These are phyloP conservation scores for Xiphias gladius DNA, from an alignment of 2,113 vertebrate species.

Conservation along the genomic window DNA sequence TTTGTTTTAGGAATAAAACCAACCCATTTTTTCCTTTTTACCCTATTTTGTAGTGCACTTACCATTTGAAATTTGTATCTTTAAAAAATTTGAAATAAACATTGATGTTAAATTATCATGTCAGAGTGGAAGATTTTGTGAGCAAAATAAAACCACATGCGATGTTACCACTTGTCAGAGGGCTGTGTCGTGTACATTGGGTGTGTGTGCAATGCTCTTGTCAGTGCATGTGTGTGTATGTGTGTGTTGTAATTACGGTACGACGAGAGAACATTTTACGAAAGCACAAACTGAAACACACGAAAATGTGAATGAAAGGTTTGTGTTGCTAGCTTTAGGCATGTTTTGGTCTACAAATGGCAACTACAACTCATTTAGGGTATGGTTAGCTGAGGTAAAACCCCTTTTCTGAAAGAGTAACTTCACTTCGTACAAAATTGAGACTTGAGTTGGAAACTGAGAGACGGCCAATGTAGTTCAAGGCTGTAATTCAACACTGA, in stretches of 20 bases:
- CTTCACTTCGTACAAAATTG: not conserved
- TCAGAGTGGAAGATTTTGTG: slow-evolving; percentile 42
- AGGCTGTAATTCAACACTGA: not conserved
- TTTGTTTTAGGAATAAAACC: slow-evolving; percentile 42
- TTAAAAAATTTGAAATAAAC: slow-evolving; percentile 79
- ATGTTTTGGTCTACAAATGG: not conserved
- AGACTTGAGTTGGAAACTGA: not conserved
- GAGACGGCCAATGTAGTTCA: not conserved
- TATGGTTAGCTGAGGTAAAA: not conserved
- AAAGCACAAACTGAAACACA: slow-evolving; percentile 10
- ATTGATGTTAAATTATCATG: slow-evolving; percentile 68
- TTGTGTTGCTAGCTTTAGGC: not conserved
- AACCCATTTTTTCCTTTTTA: slow-evolving; percentile 37
- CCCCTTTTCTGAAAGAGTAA: not conserved
- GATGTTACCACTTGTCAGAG: slow-evolving; percentile 55
- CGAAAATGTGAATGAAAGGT: not conserved
- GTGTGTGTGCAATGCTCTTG: slow-evolving; percentile 39
- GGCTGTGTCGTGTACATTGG: slow-evolving; percentile 5
- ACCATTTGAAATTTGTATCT: slow-evolving; percentile 53
- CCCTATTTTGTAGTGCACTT: slow-evolving; percentile 65
- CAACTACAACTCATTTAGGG: not conserved
- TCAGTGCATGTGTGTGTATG: slow-evolving; percentile 34
- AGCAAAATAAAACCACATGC: slow-evolving; percentile 19
- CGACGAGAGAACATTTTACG: not conserved
- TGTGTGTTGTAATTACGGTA: slow-evolving; percentile 7